Percentiles rank a stretch among this genome's conserved stretches.
Evolutionary conservation across 2,113 vertebrate genomes (phyloP).

Genomic region (Steatornis caripensis): DNA sequence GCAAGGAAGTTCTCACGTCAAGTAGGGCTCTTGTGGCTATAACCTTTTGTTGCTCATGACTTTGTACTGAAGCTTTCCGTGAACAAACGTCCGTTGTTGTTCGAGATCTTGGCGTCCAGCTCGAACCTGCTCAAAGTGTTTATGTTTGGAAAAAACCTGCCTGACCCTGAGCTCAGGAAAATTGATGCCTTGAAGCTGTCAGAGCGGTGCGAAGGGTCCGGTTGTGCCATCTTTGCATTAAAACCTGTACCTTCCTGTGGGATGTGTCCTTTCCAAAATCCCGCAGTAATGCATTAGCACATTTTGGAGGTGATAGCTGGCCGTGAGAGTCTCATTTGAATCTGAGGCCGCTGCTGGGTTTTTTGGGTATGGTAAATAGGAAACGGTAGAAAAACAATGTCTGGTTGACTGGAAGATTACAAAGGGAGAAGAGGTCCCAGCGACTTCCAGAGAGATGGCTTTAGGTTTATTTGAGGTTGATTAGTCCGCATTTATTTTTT

Average conservation of each 20-base stretch:
- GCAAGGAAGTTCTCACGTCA: background rate
- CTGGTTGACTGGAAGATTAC: background rate
- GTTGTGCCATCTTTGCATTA: background rate
- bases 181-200: background rate
- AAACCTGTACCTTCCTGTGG: background rate
- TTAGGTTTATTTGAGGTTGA: background rate
- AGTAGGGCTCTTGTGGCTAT: background rate
- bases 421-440: background rate
- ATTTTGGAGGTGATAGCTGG: background rate
- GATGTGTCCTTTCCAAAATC: background rate
- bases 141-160: background rate
- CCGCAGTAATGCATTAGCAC: background rate
- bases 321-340: accelerated
- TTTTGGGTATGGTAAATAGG: background rate
- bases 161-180: background rate
- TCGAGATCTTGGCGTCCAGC: background rate
- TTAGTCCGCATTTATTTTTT: background rate
- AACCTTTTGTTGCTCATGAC: background rate
- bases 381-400: background rate
- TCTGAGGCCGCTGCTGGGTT: background rate
- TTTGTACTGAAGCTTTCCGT: background rate
- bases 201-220: background rate
- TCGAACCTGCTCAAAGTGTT: background rate
- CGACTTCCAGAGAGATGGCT: background rate
- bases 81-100: background rate